Evolutionary conservation across 2,888 invertebrate species (phyloP).

Genomic region (Amblyteles armatorius): DNA sequence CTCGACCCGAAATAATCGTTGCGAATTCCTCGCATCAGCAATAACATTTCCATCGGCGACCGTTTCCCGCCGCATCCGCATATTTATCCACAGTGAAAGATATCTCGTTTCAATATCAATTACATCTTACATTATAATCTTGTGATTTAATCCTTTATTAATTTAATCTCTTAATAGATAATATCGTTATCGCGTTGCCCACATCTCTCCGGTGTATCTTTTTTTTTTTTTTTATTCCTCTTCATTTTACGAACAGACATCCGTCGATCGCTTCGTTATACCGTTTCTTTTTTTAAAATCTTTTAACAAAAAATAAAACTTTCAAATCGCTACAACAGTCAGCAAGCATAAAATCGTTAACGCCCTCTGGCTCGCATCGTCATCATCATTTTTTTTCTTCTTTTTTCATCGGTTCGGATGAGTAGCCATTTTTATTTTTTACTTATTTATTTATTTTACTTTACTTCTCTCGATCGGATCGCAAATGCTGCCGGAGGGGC

Average conservation of each 20-base stretch:
- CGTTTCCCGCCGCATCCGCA: not conserved
- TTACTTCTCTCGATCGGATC: conserved; percentile 21
- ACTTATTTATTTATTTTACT: not conserved
- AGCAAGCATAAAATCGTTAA: conserved; percentile 80
- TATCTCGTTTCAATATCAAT: conserved; percentile 45
- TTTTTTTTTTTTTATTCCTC: conserved; percentile 55
- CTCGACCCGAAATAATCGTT: conserved; percentile 29
- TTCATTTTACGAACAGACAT: conserved; percentile 68
- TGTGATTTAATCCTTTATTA: conserved; percentile 68
- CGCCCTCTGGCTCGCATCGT: conserved; percentile 65
- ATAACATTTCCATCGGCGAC: not conserved
- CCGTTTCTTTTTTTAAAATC: conserved; percentile 42
- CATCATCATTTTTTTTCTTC: conserved; percentile 16
- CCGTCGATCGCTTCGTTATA: conserved; percentile 59
- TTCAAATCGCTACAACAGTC: conserved; percentile 82
- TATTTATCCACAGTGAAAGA: conserved; percentile 37
- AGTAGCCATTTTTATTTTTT: not conserved
- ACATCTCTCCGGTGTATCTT: conserved; percentile 59
- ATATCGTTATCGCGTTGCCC: conserved; percentile 53
- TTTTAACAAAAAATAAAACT: conserved; percentile 81
- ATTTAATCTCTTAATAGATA: conserved; percentile 69
- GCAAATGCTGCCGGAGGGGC: conserved; percentile 53
- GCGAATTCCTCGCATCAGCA: conserved; percentile 21
- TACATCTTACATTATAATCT: conserved; percentile 56
- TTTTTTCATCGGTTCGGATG: not conserved